Evolutionary conservation across 2,888 invertebrate genomes (phyloP).

Genomic region (Aproaerema taeniolella): DNA sequence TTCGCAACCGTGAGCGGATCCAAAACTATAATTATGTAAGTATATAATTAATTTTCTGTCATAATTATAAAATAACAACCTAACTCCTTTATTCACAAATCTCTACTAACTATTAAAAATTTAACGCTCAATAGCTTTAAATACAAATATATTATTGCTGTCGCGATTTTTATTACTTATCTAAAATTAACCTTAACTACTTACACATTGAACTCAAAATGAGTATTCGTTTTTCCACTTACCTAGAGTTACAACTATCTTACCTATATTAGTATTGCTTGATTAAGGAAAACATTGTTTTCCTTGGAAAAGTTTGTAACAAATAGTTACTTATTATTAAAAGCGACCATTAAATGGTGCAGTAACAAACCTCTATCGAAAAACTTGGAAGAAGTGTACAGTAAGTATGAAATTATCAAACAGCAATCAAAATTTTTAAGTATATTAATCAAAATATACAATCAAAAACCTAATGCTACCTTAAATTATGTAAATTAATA

Average conservation of each 20-base stretch:
- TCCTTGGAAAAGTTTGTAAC: conserved; percentile 59
- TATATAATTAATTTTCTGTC: no score
- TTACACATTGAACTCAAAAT: conserved; percentile 71
- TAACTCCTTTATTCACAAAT: conserved; percentile 68
- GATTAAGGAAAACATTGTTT: conserved; percentile 63
- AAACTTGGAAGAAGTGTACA: conserved; percentile 26
- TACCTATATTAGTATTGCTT: conserved; percentile 73
- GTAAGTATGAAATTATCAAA: neutral
- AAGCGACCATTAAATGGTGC: conserved; percentile 67
- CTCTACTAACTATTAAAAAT: conserved; percentile 71
- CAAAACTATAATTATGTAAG: no score
- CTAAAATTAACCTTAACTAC: conserved; percentile 47
- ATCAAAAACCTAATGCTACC: conserved; percentile 5
- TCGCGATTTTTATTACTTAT: conserved; percentile 58
- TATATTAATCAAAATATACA: conserved; percentile 23
- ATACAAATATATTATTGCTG: conserved; percentile 78
- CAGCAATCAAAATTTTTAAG: neutral
- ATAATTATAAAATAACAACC: conserved; percentile 65
- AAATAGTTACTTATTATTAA: conserved; percentile 47
- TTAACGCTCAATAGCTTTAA: conserved; percentile 75
- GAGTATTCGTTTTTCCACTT: conserved; percentile 65
- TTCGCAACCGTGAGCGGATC: no score
- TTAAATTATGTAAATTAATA: conserved; percentile 22
- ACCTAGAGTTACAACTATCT: conserved; percentile 58
- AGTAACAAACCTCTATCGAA: conserved; percentile 44